phyloP scores from a whole-genome alignment of 2,888 invertebrate genomes.

The Cheilosia vulpina region DNA sequence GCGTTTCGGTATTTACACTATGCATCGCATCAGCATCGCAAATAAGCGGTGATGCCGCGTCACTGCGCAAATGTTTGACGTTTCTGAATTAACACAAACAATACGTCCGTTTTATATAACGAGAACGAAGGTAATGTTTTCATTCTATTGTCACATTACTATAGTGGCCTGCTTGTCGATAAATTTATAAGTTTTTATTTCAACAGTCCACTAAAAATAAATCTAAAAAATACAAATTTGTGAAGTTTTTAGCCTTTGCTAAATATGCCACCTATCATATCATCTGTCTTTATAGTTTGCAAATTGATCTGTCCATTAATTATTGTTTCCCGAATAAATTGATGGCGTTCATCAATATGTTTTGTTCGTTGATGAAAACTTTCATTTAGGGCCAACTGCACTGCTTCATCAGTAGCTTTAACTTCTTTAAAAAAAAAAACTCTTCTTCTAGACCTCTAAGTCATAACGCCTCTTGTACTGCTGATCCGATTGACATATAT shows the following conservation, averaged over 20 bases:
- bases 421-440: neutral
- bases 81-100: no score
- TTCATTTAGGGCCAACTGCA: neutral
- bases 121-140: no score
- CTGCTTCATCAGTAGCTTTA: neutral
- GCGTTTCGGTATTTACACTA: no score
- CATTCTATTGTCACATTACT: no score
- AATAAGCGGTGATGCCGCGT: no score
- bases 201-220: neutral
- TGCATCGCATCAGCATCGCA: no score
- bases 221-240: neutral
- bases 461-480: constrained; percentile 25
- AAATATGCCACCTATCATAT: neutral
- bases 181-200: neutral
- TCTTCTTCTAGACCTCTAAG: constrained; percentile 22
- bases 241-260: neutral
- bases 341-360: no score
- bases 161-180: no score
- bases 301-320: neutral
- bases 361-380: no score
- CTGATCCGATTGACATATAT: constrained; percentile 20
- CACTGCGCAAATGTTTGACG: no score
- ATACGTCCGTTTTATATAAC: no score
- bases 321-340: neutral
- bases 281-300: neutral